phyloP scores from a whole-genome alignment of 1,140 invertebrate genomes.

The Drosophila pallidifrons region DNA sequence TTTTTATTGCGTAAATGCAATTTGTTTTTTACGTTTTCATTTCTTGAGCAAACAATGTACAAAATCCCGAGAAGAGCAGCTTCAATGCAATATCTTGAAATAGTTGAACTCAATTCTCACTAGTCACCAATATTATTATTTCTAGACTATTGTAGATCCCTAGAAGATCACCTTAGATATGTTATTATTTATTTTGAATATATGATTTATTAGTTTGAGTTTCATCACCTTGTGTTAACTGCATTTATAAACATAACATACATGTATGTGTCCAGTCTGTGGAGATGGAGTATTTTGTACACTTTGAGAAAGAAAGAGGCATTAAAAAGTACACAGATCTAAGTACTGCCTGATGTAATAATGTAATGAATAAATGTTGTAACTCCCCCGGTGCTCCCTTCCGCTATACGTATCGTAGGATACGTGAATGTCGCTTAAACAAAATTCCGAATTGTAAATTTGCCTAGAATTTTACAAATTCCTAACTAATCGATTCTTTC shows the following conservation, averaged over 20 bases:
- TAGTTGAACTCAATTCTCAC: constrained; percentile 48
- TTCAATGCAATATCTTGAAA: constrained; percentile 38
- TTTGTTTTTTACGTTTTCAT: constrained; percentile 79
- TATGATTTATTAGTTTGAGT: constrained; percentile 3
- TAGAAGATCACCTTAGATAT: constrained; percentile 61
- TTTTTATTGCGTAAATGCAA: constrained; percentile 84
- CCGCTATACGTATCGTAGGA: constrained; percentile 22
- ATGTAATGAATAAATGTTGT: constrained; percentile 41
- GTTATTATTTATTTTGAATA: constrained; percentile 13
- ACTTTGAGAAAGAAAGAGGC: constrained; percentile 11
- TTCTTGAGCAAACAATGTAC: constrained; percentile 23
- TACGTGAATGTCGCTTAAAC: constrained; percentile 17
- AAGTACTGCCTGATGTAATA: constrained; percentile 20
- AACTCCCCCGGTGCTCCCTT: constrained; percentile 28
- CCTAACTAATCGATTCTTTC: constrained; percentile 27
- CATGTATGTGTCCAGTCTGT: constrained; percentile 61
- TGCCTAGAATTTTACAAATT: constrained; percentile 1
- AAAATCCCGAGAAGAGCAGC: constrained; percentile 43
- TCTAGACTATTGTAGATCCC: constrained; percentile 58
- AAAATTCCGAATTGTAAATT: constrained; percentile 31
- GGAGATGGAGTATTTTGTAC: constrained; percentile 53
- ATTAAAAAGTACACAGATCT: constrained; percentile 8
- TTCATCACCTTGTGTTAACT: constrained; percentile 10
- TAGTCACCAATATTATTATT: constrained; percentile 34
- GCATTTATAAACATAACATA: constrained; percentile 26